These are phyloP conservation scores for Protobothrops flavoviridis DNA, from an alignment of 2,113 vertebrate species.

Conservation along the genomic window DNA sequence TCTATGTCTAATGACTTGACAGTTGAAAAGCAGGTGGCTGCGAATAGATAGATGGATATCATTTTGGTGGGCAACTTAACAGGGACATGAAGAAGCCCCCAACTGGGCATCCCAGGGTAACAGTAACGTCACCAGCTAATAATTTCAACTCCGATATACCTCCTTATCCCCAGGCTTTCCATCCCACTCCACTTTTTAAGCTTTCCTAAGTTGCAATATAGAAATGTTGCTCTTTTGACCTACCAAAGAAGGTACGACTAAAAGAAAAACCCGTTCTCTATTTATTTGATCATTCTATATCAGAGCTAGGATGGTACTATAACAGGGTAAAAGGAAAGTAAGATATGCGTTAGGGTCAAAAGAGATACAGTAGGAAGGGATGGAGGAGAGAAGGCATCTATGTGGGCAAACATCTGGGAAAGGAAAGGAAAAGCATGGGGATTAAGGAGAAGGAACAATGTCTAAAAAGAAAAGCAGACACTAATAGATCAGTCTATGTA, in stretches of 20 bases:
- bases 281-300: not conserved
- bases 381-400: not conserved
- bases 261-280: not conserved
- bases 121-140: too few species aligned
- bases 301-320: not conserved
- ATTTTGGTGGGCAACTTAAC: not conserved
- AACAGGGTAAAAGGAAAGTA: not conserved
- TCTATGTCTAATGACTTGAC: not conserved
- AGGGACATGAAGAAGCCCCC: not conserved
- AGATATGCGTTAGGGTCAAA: not conserved
- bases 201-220: not conserved
- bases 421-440: not conserved
- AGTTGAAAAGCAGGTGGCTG: not conserved
- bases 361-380: not conserved
- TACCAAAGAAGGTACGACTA: not conserved
- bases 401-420: not conserved
- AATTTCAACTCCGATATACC: not conserved
- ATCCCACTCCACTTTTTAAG: not conserved
- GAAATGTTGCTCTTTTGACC: not conserved
- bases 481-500: not conserved
- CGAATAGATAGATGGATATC: not conserved
- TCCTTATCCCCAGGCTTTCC: not conserved
- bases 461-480: not conserved
- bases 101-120: too few species aligned
- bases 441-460: not conserved